Evolutionary conservation across 2,888 invertebrate genomes (phyloP).

Genomic region (Pediacus dermestoides): DNA sequence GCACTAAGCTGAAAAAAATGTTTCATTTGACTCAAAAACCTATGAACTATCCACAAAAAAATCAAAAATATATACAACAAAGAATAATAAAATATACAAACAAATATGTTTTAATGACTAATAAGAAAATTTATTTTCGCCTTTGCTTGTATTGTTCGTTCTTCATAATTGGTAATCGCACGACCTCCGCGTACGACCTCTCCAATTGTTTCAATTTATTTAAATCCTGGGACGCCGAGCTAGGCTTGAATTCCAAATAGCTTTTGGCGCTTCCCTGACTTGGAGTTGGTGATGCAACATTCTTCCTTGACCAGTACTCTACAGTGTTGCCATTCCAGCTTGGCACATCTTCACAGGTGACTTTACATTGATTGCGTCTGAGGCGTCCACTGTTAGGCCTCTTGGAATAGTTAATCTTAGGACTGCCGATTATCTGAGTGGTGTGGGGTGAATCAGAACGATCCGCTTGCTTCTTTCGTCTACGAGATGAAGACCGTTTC

Average conservation of each 20-base stretch:
- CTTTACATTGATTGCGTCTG: conserved; percentile 44
- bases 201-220: conserved; percentile 77
- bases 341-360: no score
- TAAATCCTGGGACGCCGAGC: conserved; percentile 78
- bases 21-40: no score
- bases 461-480: conserved; percentile 58
- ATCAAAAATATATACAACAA: no score
- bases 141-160: no score
- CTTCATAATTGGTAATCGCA: conserved; percentile 3
- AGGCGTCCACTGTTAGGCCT: conserved; percentile 50
- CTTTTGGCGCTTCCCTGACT: conserved; percentile 52
- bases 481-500: conserved; percentile 61
- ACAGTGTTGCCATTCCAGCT: conserved; percentile 71
- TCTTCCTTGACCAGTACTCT: conserved; percentile 60
- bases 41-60: no score
- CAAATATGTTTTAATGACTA: no score
- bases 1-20: no score
- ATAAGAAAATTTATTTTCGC: no score
- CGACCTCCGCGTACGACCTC: conserved; percentile 79
- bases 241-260: conserved; percentile 57
- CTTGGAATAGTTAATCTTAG: conserved; percentile 60
- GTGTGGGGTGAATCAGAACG: conserved; percentile 68
- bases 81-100: no score
- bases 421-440: conserved; percentile 58
- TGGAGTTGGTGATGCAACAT: conserved; percentile 56